Base-by-base conservation (phyloP, 2,797 vertebrate genomes). In the Choloepus didactylus region DNA sequence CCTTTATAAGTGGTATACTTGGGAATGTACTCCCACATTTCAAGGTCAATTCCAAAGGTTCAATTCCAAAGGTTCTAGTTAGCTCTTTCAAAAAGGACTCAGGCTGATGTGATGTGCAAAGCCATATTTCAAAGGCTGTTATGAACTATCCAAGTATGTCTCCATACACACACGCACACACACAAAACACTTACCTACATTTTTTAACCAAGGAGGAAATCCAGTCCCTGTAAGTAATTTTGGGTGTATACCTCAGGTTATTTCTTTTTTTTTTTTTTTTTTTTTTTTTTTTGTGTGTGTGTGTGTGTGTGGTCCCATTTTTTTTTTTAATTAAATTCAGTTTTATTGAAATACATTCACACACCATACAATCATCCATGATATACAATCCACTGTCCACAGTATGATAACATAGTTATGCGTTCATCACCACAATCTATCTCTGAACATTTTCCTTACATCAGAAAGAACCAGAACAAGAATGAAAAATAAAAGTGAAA, bases 191-290 rank as follows among this genome's bases (percentile, higher is more conserved):
- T 18, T 7, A 67, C 19, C 21, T 0, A n/a, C 0, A 18, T 12
- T 69, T 62, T 56, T 49, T 35, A 84, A 23, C 41, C 41, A 76
- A 27, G 49, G 6, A 31, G n/a, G 46, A 95, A 79, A 60, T 29
- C 89, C 9, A 76, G 4, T 49, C 16, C 15, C 49, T 38, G 41
- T 73, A 69, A 66, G n/a, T 95, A 83, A 70, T 69, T 90, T 64
- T 35, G 35, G 18, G 15, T 64, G 67, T 38, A 69, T 6, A 27
- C 31, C 84, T 85, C 27, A 73, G 51, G 59, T 85, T 81, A 23
- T 89, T 96, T 87, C 56, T 51, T 75, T 72, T 44, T 46, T 89
- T 62, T 70, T 31, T 27, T 62, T 80, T 14, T 77, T 77, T 35
- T 35, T n/a, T n/a, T n/a, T n/a, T n/a, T n/a, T n/a, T n/a, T n/a